These are phyloP conservation scores for Myrmophylax atrothorax DNA, from an alignment of 2,113 vertebrate genomes.

Conservation along the genomic window DNA sequence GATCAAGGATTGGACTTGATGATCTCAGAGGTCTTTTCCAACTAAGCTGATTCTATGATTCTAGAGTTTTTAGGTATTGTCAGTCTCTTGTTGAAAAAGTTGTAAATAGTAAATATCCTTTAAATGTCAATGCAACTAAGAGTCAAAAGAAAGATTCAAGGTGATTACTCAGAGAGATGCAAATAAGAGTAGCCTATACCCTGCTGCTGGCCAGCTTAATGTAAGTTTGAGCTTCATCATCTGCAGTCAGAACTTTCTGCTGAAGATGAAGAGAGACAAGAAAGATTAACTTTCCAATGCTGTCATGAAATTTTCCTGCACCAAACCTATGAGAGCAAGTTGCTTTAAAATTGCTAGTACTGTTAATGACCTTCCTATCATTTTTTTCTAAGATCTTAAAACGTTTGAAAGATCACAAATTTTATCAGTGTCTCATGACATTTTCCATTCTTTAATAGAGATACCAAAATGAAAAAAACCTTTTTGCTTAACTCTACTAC, in stretches of 20 bases:
- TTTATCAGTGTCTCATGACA: background rate
- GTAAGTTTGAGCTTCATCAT: background rate
- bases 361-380: background rate
- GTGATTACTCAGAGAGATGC: background rate
- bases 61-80: background rate
- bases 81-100: conserved; percentile 32
- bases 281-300: background rate
- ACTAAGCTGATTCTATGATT: too few species aligned
- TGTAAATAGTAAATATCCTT: background rate
- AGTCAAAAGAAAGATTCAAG: background rate
- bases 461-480: background rate
- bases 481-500: background rate
- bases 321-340: background rate
- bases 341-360: background rate
- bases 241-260: background rate
- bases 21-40: too few species aligned
- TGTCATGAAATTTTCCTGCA: background rate
- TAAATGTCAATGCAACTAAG: background rate
- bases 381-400: background rate
- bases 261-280: background rate
- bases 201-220: background rate
- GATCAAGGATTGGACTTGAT: too few species aligned
- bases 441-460: background rate
- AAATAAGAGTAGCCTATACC: background rate
- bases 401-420: background rate